A percentile compares a stretch with the other conserved stretches of the same genome.
Conservation (phyloP, 2,797 vertebrate genomes). For the Danio albolineatus region DNA sequence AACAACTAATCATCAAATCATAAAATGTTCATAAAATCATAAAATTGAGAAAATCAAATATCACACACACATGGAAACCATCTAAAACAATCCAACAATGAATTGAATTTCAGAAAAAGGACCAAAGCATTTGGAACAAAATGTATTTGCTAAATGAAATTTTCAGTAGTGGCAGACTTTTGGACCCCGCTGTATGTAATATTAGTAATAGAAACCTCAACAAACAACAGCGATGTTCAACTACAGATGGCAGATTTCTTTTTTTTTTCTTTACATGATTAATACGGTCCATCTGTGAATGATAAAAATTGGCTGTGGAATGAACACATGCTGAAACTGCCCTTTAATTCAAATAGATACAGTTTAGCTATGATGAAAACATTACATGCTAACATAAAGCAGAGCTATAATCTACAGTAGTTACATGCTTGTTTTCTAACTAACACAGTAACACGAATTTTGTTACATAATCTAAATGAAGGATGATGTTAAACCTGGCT, state of each 20-base stretch:
- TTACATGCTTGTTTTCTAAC: constrained; percentile 23
- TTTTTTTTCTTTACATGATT: constrained; percentile 36
- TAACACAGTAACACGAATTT: constrained; percentile 36
- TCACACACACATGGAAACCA: too few species aligned
- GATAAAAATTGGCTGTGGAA: constrained; percentile 10
- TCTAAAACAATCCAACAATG: too few species aligned
- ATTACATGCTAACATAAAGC: constrained; percentile 11
- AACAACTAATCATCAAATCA: too few species aligned
- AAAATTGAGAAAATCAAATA: too few species aligned
- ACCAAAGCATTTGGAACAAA: too few species aligned
- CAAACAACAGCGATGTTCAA: constrained; percentile 9
- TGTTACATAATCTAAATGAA: constrained; percentile 12
- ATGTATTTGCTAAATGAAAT: too few species aligned
- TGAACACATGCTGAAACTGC: constrained; percentile 41
- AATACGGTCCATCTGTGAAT: constrained; percentile 16
- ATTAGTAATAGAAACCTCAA: background rate
- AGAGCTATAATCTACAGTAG: background rate
- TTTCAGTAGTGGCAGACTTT: background rate
- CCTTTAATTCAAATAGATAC: constrained; percentile 50
- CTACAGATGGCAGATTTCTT: constrained; percentile 25
- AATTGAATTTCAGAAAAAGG: too few species aligned
- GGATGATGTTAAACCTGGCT: constrained; percentile 3
- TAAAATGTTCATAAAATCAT: too few species aligned
- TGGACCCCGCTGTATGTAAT: constrained; percentile 19
- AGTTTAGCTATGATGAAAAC: constrained; percentile 13